Conservation (phyloP, 2,113 vertebrate species). For the Oceanodroma tethys region DNA sequence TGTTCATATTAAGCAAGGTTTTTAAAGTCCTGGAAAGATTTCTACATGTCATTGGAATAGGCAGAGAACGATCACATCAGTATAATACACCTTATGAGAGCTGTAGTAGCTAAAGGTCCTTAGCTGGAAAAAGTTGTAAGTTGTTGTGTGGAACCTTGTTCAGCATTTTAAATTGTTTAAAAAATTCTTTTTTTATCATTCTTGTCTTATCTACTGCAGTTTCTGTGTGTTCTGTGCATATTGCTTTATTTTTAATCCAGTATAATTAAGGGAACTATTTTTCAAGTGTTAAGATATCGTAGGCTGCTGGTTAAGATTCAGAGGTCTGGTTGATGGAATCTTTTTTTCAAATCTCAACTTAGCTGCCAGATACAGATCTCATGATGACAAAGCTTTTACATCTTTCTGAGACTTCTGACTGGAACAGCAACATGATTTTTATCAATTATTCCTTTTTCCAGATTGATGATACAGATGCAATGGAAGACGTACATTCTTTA, state of each 20-base stretch:
- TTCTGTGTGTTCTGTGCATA: not conserved
- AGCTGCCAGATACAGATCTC: not conserved
- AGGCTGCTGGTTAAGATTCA: not conserved
- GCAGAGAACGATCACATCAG: not conserved
- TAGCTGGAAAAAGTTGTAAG: not conserved
- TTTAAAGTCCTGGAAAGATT: not conserved
- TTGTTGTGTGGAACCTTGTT: not conserved
- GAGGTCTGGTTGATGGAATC: not conserved
- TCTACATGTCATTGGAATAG: not conserved
- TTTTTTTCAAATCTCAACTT: not conserved
- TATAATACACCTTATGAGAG: not conserved
- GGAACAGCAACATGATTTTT: not conserved
- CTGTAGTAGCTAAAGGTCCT: not conserved
- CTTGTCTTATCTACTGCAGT: not conserved
- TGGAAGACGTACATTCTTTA: conserved; percentile 95
- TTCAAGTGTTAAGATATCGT: not conserved
- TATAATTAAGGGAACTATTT: not conserved
- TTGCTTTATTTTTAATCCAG: not conserved
- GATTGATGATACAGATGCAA: conserved; percentile 97
- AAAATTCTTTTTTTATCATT: not conserved
- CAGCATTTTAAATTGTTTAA: not conserved
- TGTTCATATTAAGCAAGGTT: not conserved
- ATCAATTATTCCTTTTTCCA: conserved; percentile 38
- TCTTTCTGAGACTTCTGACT: not conserved
- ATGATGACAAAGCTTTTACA: not conserved